Evolutionary conservation across 2,113 vertebrate genomes (phyloP), one percentile per base, ranked within the genome.

Genomic region (Peucedramus taeniatus): DNA sequence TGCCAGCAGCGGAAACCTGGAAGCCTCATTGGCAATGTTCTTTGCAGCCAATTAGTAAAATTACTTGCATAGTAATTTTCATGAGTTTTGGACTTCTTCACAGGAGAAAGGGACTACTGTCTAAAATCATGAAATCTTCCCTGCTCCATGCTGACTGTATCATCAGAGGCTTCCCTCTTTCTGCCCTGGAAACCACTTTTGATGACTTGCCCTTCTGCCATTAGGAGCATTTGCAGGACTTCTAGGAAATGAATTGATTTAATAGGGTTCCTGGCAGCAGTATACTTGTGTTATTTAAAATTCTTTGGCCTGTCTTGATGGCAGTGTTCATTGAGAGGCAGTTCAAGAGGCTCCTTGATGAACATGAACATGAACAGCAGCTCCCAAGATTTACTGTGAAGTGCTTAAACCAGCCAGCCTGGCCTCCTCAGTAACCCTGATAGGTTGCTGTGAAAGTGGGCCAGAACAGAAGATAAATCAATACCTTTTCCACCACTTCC

Each of bases 401-500:
- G 65, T 51, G 19, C 85, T 89, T 40, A 72, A 56, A 90, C 61
- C 40, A 37, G 65, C 51, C 77, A 78, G 80, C 65, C 31, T 57
- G 89, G 57, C 56, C 76, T 83, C 60, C 65, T 83, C 57, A 68
- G 76, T 90, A 75, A 51, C 76, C 72, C 83, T 78, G 59, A 35
- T 4, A 75, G 61, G 44, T 71, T 83, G 56, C n/a, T 60, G 56
- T 89, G 83, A 78, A 90, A 90, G 64, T 44, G 61, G 53, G 68
- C 88, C 86, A 69, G 86, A 79, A 65, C 16, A 95, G 92, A 75
- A 84, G 56, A 75, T 44, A 59, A 92, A 74, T 88, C 69, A 51
- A 28, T 97, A 99, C 99, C 97, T 98, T 99, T 50, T 98, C 96
- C 81, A 99, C 98, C 45, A 97, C 98, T 63, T 99, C 92, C 8